These are phyloP conservation scores for Cheirogaleus medius DNA, from an alignment of 2,113 vertebrate species.

Conservation along the genomic window DNA sequence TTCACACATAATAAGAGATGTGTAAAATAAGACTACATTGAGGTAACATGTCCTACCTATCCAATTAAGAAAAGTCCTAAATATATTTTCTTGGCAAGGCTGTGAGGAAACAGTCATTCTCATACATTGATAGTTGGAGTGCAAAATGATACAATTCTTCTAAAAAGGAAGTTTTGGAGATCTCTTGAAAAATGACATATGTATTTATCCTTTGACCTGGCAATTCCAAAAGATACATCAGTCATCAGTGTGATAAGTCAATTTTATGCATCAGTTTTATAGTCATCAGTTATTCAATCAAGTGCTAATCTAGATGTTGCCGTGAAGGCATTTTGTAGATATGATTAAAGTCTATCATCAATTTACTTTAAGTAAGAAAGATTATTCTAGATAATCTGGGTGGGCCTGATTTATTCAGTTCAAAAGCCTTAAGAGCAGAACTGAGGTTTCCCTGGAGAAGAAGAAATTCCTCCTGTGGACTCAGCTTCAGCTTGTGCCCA, in stretches of 20 bases:
- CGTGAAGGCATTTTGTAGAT: neutral
- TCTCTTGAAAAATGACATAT: neutral
- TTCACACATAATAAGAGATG: neutral
- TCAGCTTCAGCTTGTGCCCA: neutral
- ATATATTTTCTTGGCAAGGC: neutral
- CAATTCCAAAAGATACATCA: neutral
- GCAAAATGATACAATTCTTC: neutral
- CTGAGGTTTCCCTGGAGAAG: neutral
- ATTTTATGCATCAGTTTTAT: neutral
- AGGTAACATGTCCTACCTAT: neutral
- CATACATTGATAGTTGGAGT: neutral
- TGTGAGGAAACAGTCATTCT: neutral
- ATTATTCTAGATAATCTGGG: neutral
- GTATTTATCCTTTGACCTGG: neutral
- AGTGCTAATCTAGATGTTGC: neutral
- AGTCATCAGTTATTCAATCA: neutral
- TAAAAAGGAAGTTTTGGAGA: neutral
- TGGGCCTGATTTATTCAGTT: neutral
- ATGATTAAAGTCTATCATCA: neutral
- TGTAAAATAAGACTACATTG: neutral
- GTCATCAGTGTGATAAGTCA: neutral
- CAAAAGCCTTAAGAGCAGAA: neutral
- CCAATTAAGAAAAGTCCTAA: neutral
- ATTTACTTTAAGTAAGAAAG: neutral
- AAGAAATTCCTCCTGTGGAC: neutral